These are phyloP conservation scores for Epizoanthus ramosus DNA, from an alignment of 92 coral and sea anemone species.

Conservation along the genomic window DNA sequence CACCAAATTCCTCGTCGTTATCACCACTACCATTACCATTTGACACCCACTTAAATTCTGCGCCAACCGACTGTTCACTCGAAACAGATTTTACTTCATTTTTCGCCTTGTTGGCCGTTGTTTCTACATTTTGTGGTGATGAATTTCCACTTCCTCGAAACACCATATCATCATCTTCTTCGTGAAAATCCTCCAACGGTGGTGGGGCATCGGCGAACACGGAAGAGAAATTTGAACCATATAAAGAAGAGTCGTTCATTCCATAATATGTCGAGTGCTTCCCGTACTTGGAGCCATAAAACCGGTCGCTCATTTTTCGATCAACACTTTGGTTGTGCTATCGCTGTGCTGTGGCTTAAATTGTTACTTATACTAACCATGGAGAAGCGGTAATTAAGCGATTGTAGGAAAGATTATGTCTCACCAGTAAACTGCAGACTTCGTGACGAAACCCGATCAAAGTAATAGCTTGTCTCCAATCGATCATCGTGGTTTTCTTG, in stretches of 20 bases:
- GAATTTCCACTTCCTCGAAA: constrained; percentile 67
- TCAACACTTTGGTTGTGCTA: constrained; percentile 18
- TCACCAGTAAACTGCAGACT: constrained; percentile 20
- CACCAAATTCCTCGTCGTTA: constrained; percentile 58
- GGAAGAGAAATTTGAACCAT: constrained; percentile 93
- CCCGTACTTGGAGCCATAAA: constrained; percentile 54
- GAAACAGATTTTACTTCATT: constrained; percentile 24
- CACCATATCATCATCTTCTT: constrained; percentile 89
- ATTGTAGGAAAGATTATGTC: constrained; percentile 14
- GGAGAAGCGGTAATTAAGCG: constrained; percentile 5
- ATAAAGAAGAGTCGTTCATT: constrained; percentile 82
- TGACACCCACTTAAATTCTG: constrained; percentile 33
- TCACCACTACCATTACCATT: constrained; percentile 15
- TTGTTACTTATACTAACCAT: constrained; percentile 7
- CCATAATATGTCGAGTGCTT: constrained; percentile 75
- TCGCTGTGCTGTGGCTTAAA: neutral
- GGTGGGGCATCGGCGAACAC: constrained; percentile 98
- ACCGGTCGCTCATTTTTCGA: constrained; percentile 59
- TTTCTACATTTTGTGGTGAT: constrained; percentile 43
- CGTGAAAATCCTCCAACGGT: constrained; percentile 86
- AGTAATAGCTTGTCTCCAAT: neutral
- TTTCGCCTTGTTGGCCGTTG: constrained; percentile 34
- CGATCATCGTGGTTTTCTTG: constrained; percentile 29
- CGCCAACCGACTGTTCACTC: constrained; percentile 28
- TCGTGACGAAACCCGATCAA: constrained; percentile 18